Evolutionary conservation across 2,113 vertebrate genomes (phyloP).

Genomic region (Antennarius striatus): DNA sequence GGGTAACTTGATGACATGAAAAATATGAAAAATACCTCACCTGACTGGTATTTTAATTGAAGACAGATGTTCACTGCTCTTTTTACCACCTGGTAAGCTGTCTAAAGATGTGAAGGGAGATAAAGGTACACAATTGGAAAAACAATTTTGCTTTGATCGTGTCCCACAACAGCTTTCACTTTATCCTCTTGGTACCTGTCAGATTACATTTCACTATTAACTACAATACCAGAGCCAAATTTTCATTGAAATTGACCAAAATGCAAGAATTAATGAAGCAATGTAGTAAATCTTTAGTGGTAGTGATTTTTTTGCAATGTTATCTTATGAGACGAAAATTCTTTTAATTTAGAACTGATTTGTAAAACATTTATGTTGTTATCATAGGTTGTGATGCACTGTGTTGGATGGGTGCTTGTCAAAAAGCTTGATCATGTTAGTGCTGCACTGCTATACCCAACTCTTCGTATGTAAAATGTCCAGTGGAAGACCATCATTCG

Average conservation of each 20-base stretch:
- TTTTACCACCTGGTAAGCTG: constrained; percentile 27
- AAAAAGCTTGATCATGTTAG: constrained; percentile 1
- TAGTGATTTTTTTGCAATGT: neutral
- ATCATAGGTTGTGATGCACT: neutral
- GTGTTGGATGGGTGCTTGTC: no score
- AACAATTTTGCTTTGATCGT: constrained; percentile 56
- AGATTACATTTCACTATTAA: constrained; percentile 19
- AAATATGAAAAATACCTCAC: constrained; percentile 24
- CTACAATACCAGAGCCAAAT: neutral
- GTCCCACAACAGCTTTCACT: constrained; percentile 22
- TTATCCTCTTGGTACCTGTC: constrained; percentile 9
- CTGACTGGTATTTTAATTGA: constrained; percentile 56
- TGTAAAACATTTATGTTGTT: constrained; percentile 3
- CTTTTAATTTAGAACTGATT: neutral
- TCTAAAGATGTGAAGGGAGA: constrained; percentile 29
- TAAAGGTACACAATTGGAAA: constrained; percentile 22
- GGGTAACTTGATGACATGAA: constrained; percentile 26
- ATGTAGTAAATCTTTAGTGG: neutral
- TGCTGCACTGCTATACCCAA: neutral
- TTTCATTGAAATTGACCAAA: neutral
- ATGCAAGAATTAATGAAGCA: neutral
- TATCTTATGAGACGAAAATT: neutral
- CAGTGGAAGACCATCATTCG: constrained; percentile 26
- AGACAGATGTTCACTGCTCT: constrained; percentile 42
- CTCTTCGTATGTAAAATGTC: constrained; percentile 1